Evolutionary conservation across 1,140 invertebrate species (phyloP).

Genomic region (Drosophila takahashii): DNA sequence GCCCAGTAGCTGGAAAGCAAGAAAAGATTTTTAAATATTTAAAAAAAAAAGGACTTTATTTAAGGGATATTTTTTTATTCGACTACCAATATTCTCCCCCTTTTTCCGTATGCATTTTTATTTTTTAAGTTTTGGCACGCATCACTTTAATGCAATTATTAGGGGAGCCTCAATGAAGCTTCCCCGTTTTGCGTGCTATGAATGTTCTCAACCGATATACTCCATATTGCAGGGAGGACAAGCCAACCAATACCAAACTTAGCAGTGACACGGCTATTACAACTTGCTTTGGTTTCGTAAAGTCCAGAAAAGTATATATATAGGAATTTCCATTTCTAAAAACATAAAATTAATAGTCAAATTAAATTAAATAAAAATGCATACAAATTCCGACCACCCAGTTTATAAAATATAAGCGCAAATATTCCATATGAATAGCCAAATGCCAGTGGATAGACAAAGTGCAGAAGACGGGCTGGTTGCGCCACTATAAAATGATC

Average conservation of each 20-base stretch:
- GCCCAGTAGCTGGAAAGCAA: no score
- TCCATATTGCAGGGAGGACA: constrained; percentile 39
- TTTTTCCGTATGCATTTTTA: not conserved
- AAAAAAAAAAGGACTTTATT: not conserved
- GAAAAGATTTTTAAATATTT: not conserved
- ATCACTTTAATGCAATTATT: constrained; percentile 1
- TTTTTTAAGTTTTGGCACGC: constrained; percentile 3
- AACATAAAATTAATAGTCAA: not conserved
- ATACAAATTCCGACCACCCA: constrained; percentile 88
- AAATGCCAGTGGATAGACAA: constrained; percentile 88
- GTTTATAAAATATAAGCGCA: constrained; percentile 88
- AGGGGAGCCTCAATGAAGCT: constrained; percentile 18
- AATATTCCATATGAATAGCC: constrained; percentile 88
- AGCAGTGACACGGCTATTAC: rapidly evolving
- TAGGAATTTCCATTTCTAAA: constrained; percentile 23
- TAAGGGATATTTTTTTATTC: not conserved
- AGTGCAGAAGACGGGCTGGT: constrained; percentile 88
- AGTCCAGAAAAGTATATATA: constrained; percentile 44
- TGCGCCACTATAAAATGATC: constrained; percentile 89
- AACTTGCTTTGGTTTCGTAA: not conserved
- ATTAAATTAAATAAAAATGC: not conserved
- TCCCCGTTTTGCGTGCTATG: constrained; percentile 32
- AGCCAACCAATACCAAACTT: not conserved
- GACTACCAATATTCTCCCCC: not conserved
- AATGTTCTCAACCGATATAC: constrained; percentile 47